These are phyloP conservation scores for Dendrolimus houi DNA, from an alignment of 2,888 invertebrate species.

Conservation along the genomic window DNA sequence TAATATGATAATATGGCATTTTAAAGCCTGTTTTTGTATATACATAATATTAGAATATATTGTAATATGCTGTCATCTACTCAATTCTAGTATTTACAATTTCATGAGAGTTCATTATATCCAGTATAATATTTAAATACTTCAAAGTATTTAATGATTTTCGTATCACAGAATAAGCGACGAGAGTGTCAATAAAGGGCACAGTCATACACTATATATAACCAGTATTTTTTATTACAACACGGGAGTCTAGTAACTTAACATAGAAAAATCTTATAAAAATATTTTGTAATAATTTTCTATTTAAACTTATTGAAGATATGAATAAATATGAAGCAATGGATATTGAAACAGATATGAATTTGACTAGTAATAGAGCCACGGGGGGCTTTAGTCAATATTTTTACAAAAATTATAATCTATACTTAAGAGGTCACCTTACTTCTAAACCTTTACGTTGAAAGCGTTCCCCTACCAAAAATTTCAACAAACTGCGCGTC, in stretches of 20 bases:
- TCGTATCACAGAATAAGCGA: neutral
- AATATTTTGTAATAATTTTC: neutral
- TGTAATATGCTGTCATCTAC: too few species aligned
- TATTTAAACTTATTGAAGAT: neutral
- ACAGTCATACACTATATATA: neutral
- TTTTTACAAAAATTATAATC: too few species aligned
- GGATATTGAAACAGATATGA: neutral
- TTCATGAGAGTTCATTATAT: too few species aligned
- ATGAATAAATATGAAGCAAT: neutral
- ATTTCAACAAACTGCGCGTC: too few species aligned
- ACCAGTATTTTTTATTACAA: neutral
- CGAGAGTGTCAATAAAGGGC: neutral
- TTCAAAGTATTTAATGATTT: neutral
- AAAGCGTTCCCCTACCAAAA: too few species aligned
- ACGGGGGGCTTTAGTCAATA: neutral
- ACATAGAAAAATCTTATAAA: neutral
- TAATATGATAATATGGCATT: too few species aligned
- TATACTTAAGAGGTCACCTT: too few species aligned
- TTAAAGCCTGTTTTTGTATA: too few species aligned
- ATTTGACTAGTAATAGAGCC: slow-evolving; percentile 1
- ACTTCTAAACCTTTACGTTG: too few species aligned
- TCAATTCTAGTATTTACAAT: too few species aligned
- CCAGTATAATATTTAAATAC: neutral
- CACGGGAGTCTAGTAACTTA: neutral
- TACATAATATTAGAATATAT: too few species aligned